Percentiles rank a stretch among this genome's conserved stretches.
Evolutionary conservation across 92 coral and sea anemone species (phyloP).

Genomic region (Bergia sp.): DNA sequence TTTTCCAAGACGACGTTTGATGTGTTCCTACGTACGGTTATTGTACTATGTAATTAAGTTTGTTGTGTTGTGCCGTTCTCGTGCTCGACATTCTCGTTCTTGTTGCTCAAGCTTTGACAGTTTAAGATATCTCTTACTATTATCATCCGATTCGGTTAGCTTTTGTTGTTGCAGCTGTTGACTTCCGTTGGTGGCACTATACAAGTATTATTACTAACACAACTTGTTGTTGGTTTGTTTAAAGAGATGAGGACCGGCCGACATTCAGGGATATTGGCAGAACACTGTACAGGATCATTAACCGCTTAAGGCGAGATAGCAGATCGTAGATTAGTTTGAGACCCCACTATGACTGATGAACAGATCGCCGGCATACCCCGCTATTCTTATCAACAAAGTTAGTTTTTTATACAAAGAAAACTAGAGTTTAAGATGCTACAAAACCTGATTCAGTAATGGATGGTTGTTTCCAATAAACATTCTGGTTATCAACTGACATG

Average conservation of each 20-base stretch:
- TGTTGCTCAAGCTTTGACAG: too few relatives aligned
- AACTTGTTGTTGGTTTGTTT: background rate
- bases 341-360: background rate
- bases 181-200: background rate
- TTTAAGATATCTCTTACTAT: too few relatives aligned
- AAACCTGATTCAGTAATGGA: background rate
- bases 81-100: too few relatives aligned
- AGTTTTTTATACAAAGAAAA: too few relatives aligned
- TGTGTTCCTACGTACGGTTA: too few relatives aligned
- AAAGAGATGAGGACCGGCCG: slow-evolving; percentile 64
- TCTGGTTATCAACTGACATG: background rate
- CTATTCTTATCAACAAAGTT: too few relatives aligned
- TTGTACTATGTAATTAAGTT: too few relatives aligned
- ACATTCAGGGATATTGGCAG: slow-evolving; percentile 50
- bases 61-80: too few relatives aligned
- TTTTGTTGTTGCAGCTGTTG: background rate
- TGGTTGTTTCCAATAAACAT: background rate
- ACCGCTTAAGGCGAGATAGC: slow-evolving; percentile 15
- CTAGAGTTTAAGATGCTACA: background rate
- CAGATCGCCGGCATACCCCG: too few relatives aligned
- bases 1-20: too few relatives aligned
- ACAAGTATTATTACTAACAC: background rate
- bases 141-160: background rate
- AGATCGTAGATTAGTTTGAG: background rate
- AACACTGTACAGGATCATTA: slow-evolving; percentile 45